Percentiles rank a stretch among this genome's conserved stretches.
Conservation (phyloP, 2,888 invertebrate genomes). For the Limnephilus lunatus region DNA sequence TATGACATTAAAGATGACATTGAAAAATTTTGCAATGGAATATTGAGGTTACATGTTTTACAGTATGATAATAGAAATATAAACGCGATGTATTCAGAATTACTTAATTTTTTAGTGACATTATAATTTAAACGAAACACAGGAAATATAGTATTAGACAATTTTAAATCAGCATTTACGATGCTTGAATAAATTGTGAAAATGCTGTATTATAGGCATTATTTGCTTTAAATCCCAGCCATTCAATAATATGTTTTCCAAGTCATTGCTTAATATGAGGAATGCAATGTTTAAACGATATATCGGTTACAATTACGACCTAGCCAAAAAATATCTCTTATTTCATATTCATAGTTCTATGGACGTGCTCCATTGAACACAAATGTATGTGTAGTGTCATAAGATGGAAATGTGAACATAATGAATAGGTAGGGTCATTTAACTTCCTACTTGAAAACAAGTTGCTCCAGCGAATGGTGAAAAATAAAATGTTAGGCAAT, state of each 20-base stretch:
- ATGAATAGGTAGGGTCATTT: background rate
- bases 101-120: no score
- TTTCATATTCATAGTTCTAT: background rate
- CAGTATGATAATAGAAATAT: no score
- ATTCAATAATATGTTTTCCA: background rate
- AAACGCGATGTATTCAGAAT: no score
- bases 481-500: background rate
- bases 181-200: no score
- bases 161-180: no score
- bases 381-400: background rate
- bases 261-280: background rate
- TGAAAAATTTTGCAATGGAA: no score
- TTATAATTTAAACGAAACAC: background rate
- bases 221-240: background rate
- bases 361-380: background rate
- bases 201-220: no score
- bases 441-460: background rate
- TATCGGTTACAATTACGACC: background rate
- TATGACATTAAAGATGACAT: no score
- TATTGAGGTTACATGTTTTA: no score
- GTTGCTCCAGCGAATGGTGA: background rate
- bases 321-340: background rate
- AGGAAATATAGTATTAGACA: background rate
- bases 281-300: background rate
- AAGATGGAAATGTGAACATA: background rate